A percentile compares a stretch with the other conserved stretches of the same genome.
Conservation (phyloP, 2,113 vertebrate species). For the Halichoeres trimaculatus region DNA sequence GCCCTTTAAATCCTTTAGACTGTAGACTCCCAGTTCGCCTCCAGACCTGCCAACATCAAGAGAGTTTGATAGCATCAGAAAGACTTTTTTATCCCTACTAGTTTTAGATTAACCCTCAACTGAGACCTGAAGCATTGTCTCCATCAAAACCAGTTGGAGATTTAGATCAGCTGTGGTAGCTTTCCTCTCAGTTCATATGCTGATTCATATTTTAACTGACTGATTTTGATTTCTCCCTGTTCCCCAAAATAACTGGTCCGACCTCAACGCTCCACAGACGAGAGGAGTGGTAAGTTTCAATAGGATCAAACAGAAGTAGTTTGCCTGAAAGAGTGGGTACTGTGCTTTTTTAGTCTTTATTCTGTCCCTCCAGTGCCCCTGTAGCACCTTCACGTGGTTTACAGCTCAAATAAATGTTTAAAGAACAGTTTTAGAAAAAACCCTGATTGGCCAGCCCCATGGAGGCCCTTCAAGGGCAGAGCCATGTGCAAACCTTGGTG, state of each 20-base stretch:
- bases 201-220: neutral
- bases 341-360: too few species aligned
- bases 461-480: too few species aligned
- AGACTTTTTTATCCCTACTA: neutral
- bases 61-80: neutral
- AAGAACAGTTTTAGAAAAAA: too few species aligned
- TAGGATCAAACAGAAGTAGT: neutral
- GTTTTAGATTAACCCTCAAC: neutral
- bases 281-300: constrained; percentile 72
- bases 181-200: neutral
- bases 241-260: constrained; percentile 11
- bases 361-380: too few species aligned
- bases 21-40: constrained; percentile 9
- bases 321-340: neutral
- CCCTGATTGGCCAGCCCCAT: too few species aligned
- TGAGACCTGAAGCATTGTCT: neutral
- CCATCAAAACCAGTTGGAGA: neutral
- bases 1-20: neutral
- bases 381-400: too few species aligned
- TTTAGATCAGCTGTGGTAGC: neutral
- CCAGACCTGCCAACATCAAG: neutral
- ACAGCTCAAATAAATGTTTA: too few species aligned
- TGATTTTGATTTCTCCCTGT: constrained; percentile 8
- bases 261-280: constrained; percentile 61
- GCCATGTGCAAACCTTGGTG: too few species aligned